These are phyloP conservation scores for Hydropotes inermis DNA, from an alignment of 2,113 vertebrate species.

Conservation along the genomic window DNA sequence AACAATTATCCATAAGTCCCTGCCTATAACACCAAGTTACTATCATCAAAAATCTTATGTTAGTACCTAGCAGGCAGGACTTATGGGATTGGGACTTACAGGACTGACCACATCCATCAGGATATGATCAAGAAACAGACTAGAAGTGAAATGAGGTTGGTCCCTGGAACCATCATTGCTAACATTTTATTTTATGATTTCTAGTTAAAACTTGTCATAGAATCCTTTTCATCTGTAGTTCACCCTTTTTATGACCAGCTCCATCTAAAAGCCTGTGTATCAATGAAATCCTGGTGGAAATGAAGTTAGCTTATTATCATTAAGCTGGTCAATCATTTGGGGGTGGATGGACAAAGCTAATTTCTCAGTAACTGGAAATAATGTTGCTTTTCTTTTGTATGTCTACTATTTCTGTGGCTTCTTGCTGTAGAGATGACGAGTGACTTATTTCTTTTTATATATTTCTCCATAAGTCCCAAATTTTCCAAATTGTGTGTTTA, in stretches of 20 bases:
- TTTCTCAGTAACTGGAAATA: slow-evolving; percentile 15
- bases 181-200: slow-evolving; percentile 13
- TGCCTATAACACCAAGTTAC: not conserved
- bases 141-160: not conserved
- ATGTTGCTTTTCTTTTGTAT: not conserved
- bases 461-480: not conserved
- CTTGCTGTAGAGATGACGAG: not conserved
- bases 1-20: not conserved
- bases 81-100: not conserved
- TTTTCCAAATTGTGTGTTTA: not conserved
- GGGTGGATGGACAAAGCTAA: not conserved
- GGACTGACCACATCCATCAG: not conserved
- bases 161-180: not conserved
- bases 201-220: not conserved
- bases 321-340: not conserved
- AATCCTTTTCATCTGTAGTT: not conserved
- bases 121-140: not conserved
- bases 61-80: not conserved
- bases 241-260: not conserved
- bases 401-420: not conserved
- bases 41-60: not conserved
- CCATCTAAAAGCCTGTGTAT: not conserved
- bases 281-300: not conserved
- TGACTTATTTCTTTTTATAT: not conserved
- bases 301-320: not conserved